These are phyloP conservation scores for Diplogasteroides magnus DNA, from an alignment of 1,140 invertebrate species.

Conservation along the genomic window DNA sequence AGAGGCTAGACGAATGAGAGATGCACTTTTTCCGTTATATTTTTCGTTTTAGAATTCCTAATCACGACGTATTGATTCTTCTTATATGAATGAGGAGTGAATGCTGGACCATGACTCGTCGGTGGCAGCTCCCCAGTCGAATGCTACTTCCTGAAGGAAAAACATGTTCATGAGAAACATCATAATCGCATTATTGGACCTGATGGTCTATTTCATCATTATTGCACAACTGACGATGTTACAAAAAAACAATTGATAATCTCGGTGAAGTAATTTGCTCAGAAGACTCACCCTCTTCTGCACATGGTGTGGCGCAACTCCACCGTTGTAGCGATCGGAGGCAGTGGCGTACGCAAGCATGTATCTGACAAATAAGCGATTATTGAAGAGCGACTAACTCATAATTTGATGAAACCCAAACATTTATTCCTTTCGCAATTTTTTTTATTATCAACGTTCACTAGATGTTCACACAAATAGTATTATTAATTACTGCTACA, in stretches of 20 bases:
- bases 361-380: constrained; percentile 1
- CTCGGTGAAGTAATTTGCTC: too few species aligned
- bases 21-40: background rate
- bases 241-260: background rate
- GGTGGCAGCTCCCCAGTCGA: background rate
- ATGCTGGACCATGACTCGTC: background rate
- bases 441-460: too few species aligned
- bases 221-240: background rate
- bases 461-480: too few species aligned
- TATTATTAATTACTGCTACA: too few species aligned
- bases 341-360: constrained; percentile 10
- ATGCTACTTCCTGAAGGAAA: too few species aligned
- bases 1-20: too few species aligned
- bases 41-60: background rate
- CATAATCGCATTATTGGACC: background rate
- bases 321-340: background rate
- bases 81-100: background rate
- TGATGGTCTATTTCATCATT: background rate
- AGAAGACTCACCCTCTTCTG: background rate
- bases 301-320: background rate
- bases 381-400: too few species aligned
- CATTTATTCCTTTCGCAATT: too few species aligned
- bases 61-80: background rate
- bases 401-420: too few species aligned
- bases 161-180: background rate